A percentile compares a stretch with the other conserved stretches of the same genome.
Conservation (phyloP, 2,888 invertebrate genomes). For the Eupithecia dodoneata region DNA sequence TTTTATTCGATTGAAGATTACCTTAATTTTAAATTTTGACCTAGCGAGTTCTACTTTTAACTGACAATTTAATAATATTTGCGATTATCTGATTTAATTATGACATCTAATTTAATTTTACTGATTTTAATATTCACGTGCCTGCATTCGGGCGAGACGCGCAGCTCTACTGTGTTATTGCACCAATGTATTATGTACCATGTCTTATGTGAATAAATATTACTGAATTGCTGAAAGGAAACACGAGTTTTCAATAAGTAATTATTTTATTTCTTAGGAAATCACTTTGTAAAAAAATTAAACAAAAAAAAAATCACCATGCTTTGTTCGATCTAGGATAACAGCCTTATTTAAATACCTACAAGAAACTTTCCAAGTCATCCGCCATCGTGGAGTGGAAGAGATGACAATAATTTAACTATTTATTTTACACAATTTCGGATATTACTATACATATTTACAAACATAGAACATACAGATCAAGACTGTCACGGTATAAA, state of each 20-base stretch:
- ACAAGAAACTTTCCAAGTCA: slow-evolving; percentile 34
- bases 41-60: no score
- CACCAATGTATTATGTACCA: no score
- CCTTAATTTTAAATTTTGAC: no score
- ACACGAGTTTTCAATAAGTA: slow-evolving; percentile 33
- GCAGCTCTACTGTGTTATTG: no score
- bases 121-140: no score
- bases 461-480: slow-evolving; percentile 82
- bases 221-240: not conserved
- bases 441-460: slow-evolving; percentile 84
- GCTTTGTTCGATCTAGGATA: slow-evolving; percentile 40
- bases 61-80: no score
- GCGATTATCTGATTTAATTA: no score
- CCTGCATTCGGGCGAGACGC: no score
- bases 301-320: slow-evolving; percentile 42
- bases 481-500: slow-evolving; percentile 77
- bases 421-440: slow-evolving; percentile 81
- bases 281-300: slow-evolving; percentile 44
- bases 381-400: slow-evolving; percentile 46
- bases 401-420: slow-evolving; percentile 68
- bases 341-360: slow-evolving; percentile 38
- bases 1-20: no score
- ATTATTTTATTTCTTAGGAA: slow-evolving; percentile 45
- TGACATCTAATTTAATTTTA: no score
- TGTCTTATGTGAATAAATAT: no score